Conservation (phyloP, 2,888 invertebrate genomes). For the Agrotis puta region DNA sequence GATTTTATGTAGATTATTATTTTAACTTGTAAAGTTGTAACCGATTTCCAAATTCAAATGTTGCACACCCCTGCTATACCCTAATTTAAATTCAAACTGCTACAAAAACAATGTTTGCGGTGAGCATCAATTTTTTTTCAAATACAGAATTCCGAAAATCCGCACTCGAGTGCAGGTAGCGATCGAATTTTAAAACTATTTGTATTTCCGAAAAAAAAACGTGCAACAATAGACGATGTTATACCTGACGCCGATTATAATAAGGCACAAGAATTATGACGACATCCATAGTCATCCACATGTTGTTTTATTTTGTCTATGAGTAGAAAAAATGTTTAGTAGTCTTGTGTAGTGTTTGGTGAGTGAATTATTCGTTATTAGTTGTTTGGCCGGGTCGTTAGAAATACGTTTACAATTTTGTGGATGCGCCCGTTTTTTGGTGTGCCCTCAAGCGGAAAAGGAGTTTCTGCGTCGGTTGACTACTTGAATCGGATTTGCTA, state of each 20-base stretch:
- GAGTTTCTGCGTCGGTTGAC: conserved; percentile 83
- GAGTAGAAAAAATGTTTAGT: conserved; percentile 65
- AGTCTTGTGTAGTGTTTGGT: conserved; percentile 74
- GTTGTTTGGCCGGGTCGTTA: conserved; percentile 79
- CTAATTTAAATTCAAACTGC: conserved; percentile 73
- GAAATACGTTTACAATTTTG: conserved; percentile 83
- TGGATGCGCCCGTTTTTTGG: conserved; percentile 80
- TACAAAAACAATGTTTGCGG: conserved; percentile 90
- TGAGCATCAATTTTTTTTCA: conserved; percentile 86
- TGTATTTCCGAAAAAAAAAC: conserved; percentile 88
- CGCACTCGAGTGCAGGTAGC: conserved; percentile 89
- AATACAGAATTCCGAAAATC: conserved; percentile 87
- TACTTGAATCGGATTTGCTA: conserved; percentile 84
- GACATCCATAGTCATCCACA: conserved; percentile 81
- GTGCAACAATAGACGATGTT: conserved; percentile 83
- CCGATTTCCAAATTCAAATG: conserved; percentile 52
- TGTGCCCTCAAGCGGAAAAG: conserved; percentile 78
- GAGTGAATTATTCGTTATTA: conserved; percentile 84
- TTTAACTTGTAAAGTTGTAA: not conserved
- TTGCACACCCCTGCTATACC: conserved; percentile 72
- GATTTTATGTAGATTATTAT: not conserved
- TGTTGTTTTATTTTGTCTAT: conserved; percentile 81
- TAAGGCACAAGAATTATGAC: conserved; percentile 89
- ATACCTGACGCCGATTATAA: conserved; percentile 89
- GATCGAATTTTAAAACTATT: conserved; percentile 86